phyloP scores from a whole-genome alignment of 2,797 vertebrate species.

The Sebastes itinus region DNA sequence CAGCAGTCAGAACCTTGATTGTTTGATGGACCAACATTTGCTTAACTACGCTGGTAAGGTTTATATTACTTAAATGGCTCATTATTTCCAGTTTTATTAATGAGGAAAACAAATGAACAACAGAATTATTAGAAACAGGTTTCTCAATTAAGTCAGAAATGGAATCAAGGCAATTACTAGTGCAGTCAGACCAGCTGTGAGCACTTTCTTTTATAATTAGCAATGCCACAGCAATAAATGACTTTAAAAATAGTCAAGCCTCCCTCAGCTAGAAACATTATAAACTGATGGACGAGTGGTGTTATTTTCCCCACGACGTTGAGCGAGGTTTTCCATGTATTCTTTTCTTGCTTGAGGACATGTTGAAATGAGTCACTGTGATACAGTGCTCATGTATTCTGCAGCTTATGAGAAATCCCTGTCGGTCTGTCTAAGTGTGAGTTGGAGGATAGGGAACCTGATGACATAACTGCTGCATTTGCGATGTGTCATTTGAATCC shows the following conservation, averaged over 20 bases:
- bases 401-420: not conserved
- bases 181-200: conserved; percentile 15
- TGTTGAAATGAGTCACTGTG: not conserved
- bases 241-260: conserved; percentile 35
- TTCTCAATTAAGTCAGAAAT: conserved; percentile 35
- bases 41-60: not conserved
- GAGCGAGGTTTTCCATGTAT: not conserved
- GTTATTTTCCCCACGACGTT: not conserved
- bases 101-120: conserved; percentile 15
- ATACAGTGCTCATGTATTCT: not conserved
- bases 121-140: not conserved
- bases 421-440: not conserved
- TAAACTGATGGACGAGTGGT: not conserved
- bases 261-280: conserved; percentile 16
- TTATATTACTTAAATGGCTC: not conserved
- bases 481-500: not conserved
- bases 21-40: not conserved
- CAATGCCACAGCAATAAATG: conserved; percentile 35
- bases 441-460: not conserved
- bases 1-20: not conserved
- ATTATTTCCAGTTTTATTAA: conserved; percentile 34
- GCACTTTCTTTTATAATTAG: conserved; percentile 49
- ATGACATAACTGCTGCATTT: not conserved
- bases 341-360: conserved; percentile 5
- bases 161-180: conserved; percentile 42